Evolutionary conservation across 1,140 invertebrate genomes (phyloP).

Genomic region (Rhizoglyphus robini): DNA sequence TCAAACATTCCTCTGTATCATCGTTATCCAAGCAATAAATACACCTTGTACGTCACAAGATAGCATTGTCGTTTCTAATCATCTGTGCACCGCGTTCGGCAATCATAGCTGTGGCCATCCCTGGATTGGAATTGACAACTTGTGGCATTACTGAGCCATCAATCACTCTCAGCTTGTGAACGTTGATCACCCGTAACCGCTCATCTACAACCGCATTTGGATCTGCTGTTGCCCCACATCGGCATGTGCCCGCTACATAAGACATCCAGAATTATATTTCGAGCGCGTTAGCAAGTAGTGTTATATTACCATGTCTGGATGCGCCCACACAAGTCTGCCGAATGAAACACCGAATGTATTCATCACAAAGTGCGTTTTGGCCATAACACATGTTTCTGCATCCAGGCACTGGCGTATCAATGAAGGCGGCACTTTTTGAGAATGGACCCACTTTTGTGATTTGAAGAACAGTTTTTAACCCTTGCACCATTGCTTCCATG

Average conservation of each 20-base stretch:
- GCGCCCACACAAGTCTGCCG: conserved; percentile 1
- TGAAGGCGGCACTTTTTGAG: background rate
- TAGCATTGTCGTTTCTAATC: conserved; percentile 46
- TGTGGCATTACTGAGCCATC: conserved; percentile 61
- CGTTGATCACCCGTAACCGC: conserved; percentile 20
- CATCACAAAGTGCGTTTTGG: background rate
- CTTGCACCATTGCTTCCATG: conserved; percentile 32
- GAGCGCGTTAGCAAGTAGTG: too few species aligned
- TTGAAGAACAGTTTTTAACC: conserved; percentile 21
- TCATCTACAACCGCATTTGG: conserved; percentile 17
- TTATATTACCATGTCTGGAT: conserved; percentile 5
- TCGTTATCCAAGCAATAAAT: too few species aligned
- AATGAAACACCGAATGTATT: conserved; percentile 8
- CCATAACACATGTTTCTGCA: conserved; percentile 49
- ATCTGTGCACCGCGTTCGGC: conserved; percentile 69
- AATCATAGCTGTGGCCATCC: conserved; percentile 66
- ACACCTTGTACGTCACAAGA: too few species aligned
- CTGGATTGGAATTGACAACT: conserved; percentile 57
- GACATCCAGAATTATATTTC: too few species aligned
- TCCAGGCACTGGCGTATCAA: conserved; percentile 36
- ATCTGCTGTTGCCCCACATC: conserved; percentile 5
- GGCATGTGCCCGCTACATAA: conserved; percentile 65
- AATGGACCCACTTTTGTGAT: conserved; percentile 18
- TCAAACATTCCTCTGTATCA: too few species aligned
- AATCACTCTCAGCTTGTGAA: conserved; percentile 52